phyloP scores from a whole-genome alignment of 2,113 vertebrate species.

The Scomber scombrus region DNA sequence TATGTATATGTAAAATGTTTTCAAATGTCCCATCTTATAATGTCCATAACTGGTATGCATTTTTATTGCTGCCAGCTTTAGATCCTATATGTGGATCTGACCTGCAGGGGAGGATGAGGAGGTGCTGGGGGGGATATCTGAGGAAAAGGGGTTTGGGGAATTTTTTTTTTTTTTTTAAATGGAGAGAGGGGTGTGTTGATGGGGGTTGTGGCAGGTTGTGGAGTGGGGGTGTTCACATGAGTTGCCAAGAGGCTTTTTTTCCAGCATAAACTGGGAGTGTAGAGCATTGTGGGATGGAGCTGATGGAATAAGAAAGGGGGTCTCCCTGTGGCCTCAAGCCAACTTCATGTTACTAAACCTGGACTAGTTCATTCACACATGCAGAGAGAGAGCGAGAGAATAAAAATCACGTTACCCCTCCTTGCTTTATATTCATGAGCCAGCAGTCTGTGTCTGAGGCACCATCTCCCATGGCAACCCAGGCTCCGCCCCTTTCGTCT shows the following conservation, averaged over 20 bases:
- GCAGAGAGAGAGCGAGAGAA: conserved; percentile 23
- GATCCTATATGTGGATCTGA: neutral
- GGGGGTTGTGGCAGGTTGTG: conserved; percentile 48
- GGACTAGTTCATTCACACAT: conserved; percentile 61
- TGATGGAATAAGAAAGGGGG: conserved; percentile 22
- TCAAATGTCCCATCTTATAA: neutral
- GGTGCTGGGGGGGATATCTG: conserved; percentile 1
- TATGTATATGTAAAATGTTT: conserved; percentile 5
- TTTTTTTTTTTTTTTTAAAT: neutral
- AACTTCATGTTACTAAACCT: conserved; percentile 57
- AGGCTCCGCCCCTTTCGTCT: conserved; percentile 70
- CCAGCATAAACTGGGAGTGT: conserved; percentile 10
- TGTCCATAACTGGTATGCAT: neutral
- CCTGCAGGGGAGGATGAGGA: conserved; percentile 11
- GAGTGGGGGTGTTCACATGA: conserved; percentile 24
- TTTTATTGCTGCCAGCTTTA: neutral
- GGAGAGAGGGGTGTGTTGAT: conserved; percentile 9
- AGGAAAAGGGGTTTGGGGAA: conserved; percentile 34
- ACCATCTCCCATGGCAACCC: conserved; percentile 73
- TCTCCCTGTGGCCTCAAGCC: conserved; percentile 66
- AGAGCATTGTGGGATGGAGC: neutral
- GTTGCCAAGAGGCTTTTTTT: conserved; percentile 50
- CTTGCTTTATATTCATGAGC: conserved; percentile 83
- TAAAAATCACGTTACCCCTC: conserved; percentile 66
- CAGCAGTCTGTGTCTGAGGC: conserved; percentile 66